Evolutionary conservation across 2,797 vertebrate species (phyloP).

Genomic region (Girardinus metallicus): DNA sequence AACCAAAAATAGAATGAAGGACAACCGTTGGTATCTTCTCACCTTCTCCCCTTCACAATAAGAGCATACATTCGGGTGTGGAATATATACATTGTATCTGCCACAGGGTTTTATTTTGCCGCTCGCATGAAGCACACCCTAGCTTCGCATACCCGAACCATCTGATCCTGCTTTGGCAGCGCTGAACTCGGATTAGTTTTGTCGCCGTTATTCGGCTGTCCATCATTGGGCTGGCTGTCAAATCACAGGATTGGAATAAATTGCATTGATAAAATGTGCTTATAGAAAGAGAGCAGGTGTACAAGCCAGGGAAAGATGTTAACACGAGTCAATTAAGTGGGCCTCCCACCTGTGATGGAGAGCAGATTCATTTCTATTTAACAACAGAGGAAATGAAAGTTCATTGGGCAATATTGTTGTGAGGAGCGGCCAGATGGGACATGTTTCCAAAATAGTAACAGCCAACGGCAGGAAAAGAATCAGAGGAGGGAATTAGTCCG

Average conservation of each 20-base stretch:
- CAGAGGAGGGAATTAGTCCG: constrained; percentile 67
- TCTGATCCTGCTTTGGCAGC: background rate
- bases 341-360: constrained; percentile 83
- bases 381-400: constrained; percentile 80
- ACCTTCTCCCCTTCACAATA: no score
- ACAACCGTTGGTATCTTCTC: no score
- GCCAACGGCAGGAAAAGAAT: constrained; percentile 34
- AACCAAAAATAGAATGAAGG: no score
- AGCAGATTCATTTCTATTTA: constrained; percentile 82
- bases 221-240: constrained; percentile 59
- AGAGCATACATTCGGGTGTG: no score
- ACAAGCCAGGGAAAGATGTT: constrained; percentile 70
- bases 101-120: background rate
- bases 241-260: constrained; percentile 57
- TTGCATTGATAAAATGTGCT: constrained; percentile 64
- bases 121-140: no score
- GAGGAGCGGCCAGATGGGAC: constrained; percentile 80
- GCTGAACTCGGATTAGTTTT: constrained; percentile 17
- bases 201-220: constrained; percentile 44
- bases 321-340: constrained; percentile 82
- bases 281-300: constrained; percentile 79
- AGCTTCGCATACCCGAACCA: background rate
- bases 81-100: no score
- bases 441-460: constrained; percentile 78
- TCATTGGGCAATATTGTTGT: constrained; percentile 81